phyloP scores from a whole-genome alignment of 2,888 invertebrate species.

The Nomada fucata region DNA sequence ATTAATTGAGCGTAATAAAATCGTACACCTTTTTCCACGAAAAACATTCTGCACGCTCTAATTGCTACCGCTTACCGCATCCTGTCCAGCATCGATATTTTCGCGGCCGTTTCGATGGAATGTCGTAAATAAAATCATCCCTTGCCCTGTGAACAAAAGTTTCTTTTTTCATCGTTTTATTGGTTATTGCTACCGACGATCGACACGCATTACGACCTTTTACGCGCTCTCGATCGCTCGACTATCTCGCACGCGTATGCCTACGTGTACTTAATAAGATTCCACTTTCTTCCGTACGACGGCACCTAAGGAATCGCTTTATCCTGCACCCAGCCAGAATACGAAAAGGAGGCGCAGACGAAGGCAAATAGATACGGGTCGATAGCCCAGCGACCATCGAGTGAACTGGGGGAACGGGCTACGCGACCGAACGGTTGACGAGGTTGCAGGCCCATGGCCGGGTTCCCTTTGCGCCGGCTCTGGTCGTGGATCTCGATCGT shows the following conservation, averaged over 20 bases:
- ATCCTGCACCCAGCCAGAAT: conserved; percentile 7
- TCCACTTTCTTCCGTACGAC: too few relatives aligned
- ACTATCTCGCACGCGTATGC: too few relatives aligned
- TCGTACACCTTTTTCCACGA: conserved; percentile 53
- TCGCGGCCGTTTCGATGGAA: conserved; percentile 32
- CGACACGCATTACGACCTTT: too few relatives aligned
- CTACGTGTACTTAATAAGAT: too few relatives aligned
- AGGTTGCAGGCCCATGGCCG: conserved; percentile 81
- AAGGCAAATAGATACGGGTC: conserved; percentile 51
- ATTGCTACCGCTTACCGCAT: conserved; percentile 22
- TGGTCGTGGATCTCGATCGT: conserved; percentile 81
- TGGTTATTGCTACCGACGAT: too few relatives aligned
- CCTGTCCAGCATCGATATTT: conserved; percentile 1
- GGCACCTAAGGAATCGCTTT: conserved; percentile 2
- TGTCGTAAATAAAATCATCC: conserved; percentile 23
- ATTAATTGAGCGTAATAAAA: conserved; percentile 52
- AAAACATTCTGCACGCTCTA: conserved; percentile 58
- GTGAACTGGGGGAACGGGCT: neutral
- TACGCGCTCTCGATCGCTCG: too few relatives aligned
- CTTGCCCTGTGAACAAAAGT: neutral
- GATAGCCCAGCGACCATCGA: conserved; percentile 11
- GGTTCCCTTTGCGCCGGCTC: conserved; percentile 82
- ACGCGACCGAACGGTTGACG: neutral
- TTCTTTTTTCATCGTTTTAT: too few relatives aligned
- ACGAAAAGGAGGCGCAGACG: conserved; percentile 16